A percentile compares a stretch with the other conserved stretches of the same genome.
These are phyloP conservation scores for Carollia perspicillata DNA, from an alignment of 2,113 vertebrate species.

Conservation along the genomic window DNA sequence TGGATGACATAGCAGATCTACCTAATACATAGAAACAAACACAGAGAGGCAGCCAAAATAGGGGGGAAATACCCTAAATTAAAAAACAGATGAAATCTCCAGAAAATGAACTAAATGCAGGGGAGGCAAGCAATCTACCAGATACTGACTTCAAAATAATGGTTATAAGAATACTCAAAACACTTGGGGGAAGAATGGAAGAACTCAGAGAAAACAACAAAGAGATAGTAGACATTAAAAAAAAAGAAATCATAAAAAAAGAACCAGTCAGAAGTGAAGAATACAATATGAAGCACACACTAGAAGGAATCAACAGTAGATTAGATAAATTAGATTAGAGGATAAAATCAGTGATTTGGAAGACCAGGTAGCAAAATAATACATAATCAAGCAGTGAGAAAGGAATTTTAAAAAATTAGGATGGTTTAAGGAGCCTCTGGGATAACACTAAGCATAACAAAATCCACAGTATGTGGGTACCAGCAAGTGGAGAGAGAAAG, in stretches of 20 bases:
- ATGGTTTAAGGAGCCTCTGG: background rate
- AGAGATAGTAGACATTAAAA: background rate
- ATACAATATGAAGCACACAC: background rate
- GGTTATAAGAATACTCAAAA: background rate
- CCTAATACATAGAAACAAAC: background rate
- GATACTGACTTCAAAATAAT: background rate
- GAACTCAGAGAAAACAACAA: background rate
- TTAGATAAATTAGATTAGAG: no score
- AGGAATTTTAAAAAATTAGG: background rate
- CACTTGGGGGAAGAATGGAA: background rate
- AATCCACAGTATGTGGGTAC: no score
- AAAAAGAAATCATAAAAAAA: background rate
- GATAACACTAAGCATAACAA: no score
- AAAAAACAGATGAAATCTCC: background rate
- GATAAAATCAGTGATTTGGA: background rate
- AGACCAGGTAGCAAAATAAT: background rate
- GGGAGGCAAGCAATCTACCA: background rate
- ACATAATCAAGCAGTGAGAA: background rate
- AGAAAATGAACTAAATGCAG: background rate
- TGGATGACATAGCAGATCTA: background rate
- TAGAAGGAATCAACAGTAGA: no score
- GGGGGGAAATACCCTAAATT: background rate
- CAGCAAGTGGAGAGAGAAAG: no score
- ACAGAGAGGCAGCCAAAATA: background rate
- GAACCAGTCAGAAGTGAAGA: background rate